A percentile compares a stretch with the other conserved stretches of the same genome.
Conservation (phyloP, 1,140 invertebrate species). For the Micrasema longulum region DNA sequence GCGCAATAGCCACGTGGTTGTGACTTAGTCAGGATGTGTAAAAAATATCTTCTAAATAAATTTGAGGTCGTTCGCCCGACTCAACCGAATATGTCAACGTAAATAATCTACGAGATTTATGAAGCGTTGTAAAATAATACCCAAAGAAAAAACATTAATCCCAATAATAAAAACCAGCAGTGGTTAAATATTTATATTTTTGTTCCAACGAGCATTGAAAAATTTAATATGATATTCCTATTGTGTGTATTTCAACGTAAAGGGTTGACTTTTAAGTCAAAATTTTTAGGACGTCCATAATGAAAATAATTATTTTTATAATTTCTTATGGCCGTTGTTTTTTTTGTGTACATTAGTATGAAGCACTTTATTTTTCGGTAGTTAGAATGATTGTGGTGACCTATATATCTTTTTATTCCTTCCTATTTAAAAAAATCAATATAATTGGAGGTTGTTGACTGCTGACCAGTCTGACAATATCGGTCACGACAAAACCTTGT, state of each 20-base stretch:
- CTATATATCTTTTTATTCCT: too few species aligned
- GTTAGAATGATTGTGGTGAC: too few species aligned
- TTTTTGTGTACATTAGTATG: too few species aligned
- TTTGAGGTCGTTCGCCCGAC: slow-evolving; percentile 24
- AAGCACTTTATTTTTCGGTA: too few species aligned
- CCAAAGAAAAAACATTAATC: slow-evolving; percentile 25
- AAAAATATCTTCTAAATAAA: slow-evolving; percentile 42
- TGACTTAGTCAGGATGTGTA: background rate
- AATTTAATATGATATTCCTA: slow-evolving; percentile 4
- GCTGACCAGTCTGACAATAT: too few species aligned
- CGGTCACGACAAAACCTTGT: too few species aligned
- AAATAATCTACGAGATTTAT: slow-evolving; percentile 34
- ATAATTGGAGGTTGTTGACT: too few species aligned
- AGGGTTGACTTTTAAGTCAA: background rate
- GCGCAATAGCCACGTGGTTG: too few species aligned
- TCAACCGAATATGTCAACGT: slow-evolving; percentile 31
- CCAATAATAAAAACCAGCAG: slow-evolving; percentile 22
- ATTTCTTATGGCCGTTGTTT: too few species aligned
- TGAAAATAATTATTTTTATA: too few species aligned
- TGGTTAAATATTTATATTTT: slow-evolving; percentile 31
- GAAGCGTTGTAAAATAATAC: slow-evolving; percentile 34
- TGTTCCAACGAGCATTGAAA: slow-evolving; percentile 16
- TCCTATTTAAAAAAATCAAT: too few species aligned
- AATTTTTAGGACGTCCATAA: slow-evolving; percentile 12
- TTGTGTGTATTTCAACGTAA: slow-evolving; percentile 12